Base-by-base conservation (phyloP, 2,797 vertebrate genomes). In the Urosaurus nigricauda region DNA sequence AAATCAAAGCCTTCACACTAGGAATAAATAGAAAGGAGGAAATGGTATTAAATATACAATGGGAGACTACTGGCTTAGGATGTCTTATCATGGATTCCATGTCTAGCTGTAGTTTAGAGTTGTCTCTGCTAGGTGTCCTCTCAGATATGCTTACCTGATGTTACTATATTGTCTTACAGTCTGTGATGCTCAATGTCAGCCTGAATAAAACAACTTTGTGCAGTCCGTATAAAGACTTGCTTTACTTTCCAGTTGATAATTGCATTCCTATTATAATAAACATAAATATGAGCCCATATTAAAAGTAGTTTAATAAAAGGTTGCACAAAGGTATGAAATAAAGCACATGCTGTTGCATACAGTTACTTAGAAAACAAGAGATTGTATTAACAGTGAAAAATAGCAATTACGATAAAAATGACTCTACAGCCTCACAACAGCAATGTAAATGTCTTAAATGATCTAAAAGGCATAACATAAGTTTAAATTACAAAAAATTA, bases 401-500 rank as follows among this genome's bases (percentile, higher is more conserved):
- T 95, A 95, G 90, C 85, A 96, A 95, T 96, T 94, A 96, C 97
- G 96, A 96, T 80, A 95, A 96, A 96, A 96, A 95, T 94, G 26
- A 96, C 90, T 95, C 92, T 96, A 96, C 92, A 94, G 91, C 91
- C 92, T 94, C 93, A 92, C 94, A 95, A 94, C 89, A 95, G 91
- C 65, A 94, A 94, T 95, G 94, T 93, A 95, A 97, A 93, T 94
- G 91, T 91, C 91, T 96, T 95, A 93, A 94, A 92, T 94, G 88
- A 94, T 96, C 93, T 96, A 96, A 95, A 91, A 93, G 94, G 93
- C 93, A 94, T 94, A 94, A 91, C 91, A 85, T 95, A 95, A 96
- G 96, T 95, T 96, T 95, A 96, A 97, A 95, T 96, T 95, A 96
- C 94, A 95, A 87, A 87, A 94, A 95, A 95, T 93, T 96, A 96